Evolutionary conservation across 2,888 invertebrate genomes (phyloP).

Genomic region (Eupithecia insigniata): DNA sequence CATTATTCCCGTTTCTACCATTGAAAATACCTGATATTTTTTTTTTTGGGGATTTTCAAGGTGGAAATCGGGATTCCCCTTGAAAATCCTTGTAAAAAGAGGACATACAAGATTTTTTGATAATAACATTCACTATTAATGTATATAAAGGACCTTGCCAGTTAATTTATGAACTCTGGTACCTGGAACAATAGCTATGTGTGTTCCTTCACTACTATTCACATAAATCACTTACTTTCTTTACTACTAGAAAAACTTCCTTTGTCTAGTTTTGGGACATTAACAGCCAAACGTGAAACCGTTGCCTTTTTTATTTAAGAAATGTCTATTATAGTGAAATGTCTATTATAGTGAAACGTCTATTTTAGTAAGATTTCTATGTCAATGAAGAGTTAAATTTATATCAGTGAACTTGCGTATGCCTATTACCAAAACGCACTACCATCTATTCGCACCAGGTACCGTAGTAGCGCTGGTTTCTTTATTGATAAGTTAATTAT

Average conservation of each 20-base stretch:
- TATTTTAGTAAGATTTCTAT: neutral
- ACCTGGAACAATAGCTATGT: neutral
- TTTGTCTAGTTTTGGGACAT: neutral
- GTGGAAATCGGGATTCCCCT: too few species aligned
- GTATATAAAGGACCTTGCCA: neutral
- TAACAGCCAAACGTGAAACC: neutral
- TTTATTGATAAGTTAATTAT: constrained; percentile 30
- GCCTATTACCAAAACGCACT: constrained; percentile 35
- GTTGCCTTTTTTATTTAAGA: neutral
- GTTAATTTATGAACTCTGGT: neutral
- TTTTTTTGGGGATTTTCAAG: too few species aligned
- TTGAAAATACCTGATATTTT: too few species aligned
- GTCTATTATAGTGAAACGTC: too few species aligned
- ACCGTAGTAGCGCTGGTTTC: constrained; percentile 46
- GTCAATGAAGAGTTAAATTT: neutral
- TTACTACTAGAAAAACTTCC: neutral
- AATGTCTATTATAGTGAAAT: too few species aligned
- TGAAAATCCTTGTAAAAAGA: too few species aligned
- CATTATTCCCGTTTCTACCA: too few species aligned
- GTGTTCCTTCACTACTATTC: too few species aligned
- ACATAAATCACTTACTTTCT: neutral
- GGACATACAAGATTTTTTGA: too few species aligned
- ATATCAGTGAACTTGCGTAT: neutral
- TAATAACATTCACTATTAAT: too few species aligned
- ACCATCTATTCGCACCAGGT: constrained; percentile 44